Base-by-base conservation (phyloP, 1,140 invertebrate species). In the Wiebesia pumilae region DNA sequence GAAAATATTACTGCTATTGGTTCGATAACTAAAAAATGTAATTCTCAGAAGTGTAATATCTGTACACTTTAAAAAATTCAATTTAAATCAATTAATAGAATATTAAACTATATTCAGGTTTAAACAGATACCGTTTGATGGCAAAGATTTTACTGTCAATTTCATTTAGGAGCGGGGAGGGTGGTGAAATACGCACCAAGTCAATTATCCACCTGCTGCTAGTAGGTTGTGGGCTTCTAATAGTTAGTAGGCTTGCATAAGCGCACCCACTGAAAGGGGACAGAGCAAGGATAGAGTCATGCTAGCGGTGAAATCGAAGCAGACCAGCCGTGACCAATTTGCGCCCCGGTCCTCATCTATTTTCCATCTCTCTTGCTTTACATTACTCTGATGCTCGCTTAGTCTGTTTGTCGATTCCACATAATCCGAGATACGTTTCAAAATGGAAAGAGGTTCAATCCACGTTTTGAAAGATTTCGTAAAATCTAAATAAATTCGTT, bases 241-340 rank as follows among this genome's bases (percentile, higher is more conserved):
- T 90, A 90, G 90, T 90, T 90, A 87, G 86, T 87, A 89, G 87
- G 89, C 86, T 88, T 90, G 88, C 87, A 90, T 88, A 88, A 87
- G 86, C 73, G 87, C 82, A 79, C 85, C 88, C 73, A 88, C 35
- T 47, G 73, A 65, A 89, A 88, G 88, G 87, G 88, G 88, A 12
- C 43, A 47, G 84, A 88, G 88, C 84, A 87, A 87, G 89, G 88
- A 54, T 54, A 54, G 43, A 47, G 43, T 54, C 16, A 19, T 54
- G 54, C 24, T 67, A 58, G 83, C 33, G 81, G 19, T 65, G 90
- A 91, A 90, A 92, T 93, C 91, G 91, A 92, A 58, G 90, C 90
- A 91, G 91, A 93, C 92, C 92, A 93, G 90, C 92, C 92, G 92
- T 93, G 92, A 93, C 92, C 93, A 93, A 93, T 94, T 93, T 93